Evolutionary conservation across 2,888 invertebrate genomes (phyloP), one percentile per base, ranked within the genome.

Genomic region (Drosophila phalerata): DNA sequence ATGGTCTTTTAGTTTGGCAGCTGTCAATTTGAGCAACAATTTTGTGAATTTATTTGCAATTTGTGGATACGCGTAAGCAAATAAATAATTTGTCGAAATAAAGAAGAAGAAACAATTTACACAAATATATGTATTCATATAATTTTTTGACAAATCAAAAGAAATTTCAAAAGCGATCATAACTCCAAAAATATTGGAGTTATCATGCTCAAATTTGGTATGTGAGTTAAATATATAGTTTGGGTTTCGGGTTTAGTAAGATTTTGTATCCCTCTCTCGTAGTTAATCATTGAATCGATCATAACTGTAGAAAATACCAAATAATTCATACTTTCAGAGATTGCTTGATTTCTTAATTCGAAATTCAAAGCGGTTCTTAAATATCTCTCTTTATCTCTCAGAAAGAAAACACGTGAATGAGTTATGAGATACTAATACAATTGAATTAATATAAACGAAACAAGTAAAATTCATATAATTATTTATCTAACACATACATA

Each of bases 21-120:
- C 75, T 73, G 70, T 70, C 70, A 69, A 69, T 52, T 58, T 34
- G 13, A 45, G 13, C 25, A 73, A 51, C 38, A 45, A 22, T 52
- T 49, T 19, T 22, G 13, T 28, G 34, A 28, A 53, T 37, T 25
- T 10, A 51, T 47, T 32, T 47, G 47, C 47, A 37, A 15, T 32
- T 42, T 32, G 55, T 10, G n/a, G 19, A 42, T 30, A 53, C 42
- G 17, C 30, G 55, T 53, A 32, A 28, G 17, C 17, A 32, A 56
- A n/a, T 30, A n/a, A 22, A 19, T 34, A 11, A 34, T 15, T 34
- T 5, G 19, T 42, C 10, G 13, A 40, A 30, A 40, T 8, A 40
- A 13, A 17, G 8, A 11, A 17, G 8, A 11, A 13, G 30, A 25
- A 47, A 30, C 13, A 49, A 5, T 49, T 22, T n/a, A 34, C 22